These are phyloP conservation scores for Drosophila hamatofila DNA, from an alignment of 2,888 invertebrate species.

Conservation along the genomic window DNA sequence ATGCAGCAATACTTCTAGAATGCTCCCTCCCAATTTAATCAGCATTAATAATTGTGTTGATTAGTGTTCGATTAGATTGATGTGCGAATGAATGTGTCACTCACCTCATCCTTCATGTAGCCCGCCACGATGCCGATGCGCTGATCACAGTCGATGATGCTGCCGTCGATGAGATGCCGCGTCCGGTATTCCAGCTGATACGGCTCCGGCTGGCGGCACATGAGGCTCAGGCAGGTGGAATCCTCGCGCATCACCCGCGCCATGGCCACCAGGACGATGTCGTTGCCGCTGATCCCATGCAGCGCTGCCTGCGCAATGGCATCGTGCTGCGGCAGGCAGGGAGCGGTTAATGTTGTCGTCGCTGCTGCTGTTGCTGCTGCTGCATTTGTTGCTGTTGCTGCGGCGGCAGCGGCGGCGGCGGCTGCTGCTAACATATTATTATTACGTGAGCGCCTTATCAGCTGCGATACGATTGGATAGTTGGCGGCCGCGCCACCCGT, in stretches of 20 bases:
- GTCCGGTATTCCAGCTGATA: constrained; percentile 95
- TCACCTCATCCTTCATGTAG: constrained; percentile 95
- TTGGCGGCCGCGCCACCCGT: constrained; percentile 85
- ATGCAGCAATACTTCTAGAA: not conserved
- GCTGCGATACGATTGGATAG: constrained; percentile 84
- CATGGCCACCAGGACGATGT: constrained; percentile 90
- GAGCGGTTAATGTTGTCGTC: constrained; percentile 62
- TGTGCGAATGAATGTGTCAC: constrained; percentile 5
- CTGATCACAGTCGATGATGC: constrained; percentile 95
- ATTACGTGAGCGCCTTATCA: constrained; percentile 86
- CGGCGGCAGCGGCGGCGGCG: constrained; percentile 39
- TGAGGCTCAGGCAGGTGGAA: constrained; percentile 85
- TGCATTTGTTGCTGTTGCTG: constrained; percentile 56
- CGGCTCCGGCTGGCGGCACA: constrained; percentile 88
- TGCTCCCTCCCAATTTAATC: not conserved
- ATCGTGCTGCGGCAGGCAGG: constrained; percentile 78
- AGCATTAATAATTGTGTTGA: not conserved
- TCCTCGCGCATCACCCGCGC: constrained; percentile 89
- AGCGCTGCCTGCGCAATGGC: constrained; percentile 86
- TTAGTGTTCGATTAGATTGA: constrained; percentile 6
- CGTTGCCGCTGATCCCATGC: constrained; percentile 87
- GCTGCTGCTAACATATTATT: constrained; percentile 74
- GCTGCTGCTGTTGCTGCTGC: constrained; percentile 45
- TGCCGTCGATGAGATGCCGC: constrained; percentile 94
- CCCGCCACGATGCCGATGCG: constrained; percentile 95